These are phyloP conservation scores for Scaptomyza montana DNA, from an alignment of 1,140 invertebrate genomes.

Conservation along the genomic window DNA sequence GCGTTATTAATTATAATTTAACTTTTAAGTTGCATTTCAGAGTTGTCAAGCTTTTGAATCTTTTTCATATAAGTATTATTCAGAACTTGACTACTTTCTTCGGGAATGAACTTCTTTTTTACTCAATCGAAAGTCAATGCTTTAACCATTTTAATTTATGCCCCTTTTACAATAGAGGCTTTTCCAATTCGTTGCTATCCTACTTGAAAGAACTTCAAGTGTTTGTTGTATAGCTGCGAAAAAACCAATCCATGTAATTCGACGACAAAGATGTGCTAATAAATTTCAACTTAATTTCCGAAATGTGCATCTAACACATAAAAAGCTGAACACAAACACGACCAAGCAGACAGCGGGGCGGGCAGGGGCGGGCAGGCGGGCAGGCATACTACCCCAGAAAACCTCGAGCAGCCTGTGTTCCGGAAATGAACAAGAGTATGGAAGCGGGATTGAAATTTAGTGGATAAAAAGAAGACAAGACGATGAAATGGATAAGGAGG, in stretches of 20 bases:
- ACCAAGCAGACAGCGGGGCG: too few species aligned
- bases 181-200: neutral
- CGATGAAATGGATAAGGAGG: neutral
- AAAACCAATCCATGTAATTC: slow-evolving; percentile 69
- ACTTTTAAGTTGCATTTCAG: too few species aligned
- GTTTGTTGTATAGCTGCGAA: slow-evolving; percentile 54
- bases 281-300: slow-evolving; percentile 81
- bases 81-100: too few species aligned
- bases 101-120: too few species aligned
- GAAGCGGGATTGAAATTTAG: slow-evolving; percentile 30
- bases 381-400: neutral
- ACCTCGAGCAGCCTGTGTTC: slow-evolving; percentile 31
- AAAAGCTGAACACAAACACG: slow-evolving; percentile 54
- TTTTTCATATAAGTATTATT: too few species aligned
- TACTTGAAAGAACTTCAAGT: slow-evolving; percentile 2
- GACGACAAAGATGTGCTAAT: slow-evolving; percentile 80
- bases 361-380: neutral
- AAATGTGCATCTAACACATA: slow-evolving; percentile 81
- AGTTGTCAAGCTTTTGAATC: too few species aligned
- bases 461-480: neutral
- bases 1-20: too few species aligned
- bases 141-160: too few species aligned
- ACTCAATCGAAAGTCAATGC: too few species aligned
- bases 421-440: slow-evolving; percentile 43
- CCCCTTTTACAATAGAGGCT: neutral